These are phyloP conservation scores for Latrodectus hesperus DNA, from an alignment of 2,888 invertebrate species.

Conservation along the genomic window DNA sequence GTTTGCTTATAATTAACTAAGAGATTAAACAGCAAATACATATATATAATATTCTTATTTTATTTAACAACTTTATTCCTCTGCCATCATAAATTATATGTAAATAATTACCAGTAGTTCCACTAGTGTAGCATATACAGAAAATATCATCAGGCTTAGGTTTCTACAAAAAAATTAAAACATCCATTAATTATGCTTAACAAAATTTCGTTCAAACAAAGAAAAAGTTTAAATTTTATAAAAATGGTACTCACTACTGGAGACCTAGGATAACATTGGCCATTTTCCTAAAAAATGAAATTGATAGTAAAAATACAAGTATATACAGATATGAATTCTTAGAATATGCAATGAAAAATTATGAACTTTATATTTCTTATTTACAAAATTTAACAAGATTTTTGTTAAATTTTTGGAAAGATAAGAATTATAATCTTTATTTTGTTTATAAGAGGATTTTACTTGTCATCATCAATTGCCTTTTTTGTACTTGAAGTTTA, in stretches of 20 bases:
- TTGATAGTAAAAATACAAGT: not conserved
- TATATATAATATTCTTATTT: no score
- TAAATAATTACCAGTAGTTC: slow-evolving; percentile 49
- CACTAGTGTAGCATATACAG: slow-evolving; percentile 62
- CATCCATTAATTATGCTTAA: not conserved
- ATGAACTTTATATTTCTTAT: no score
- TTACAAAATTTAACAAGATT: no score
- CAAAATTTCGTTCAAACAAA: not conserved
- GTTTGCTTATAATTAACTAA: no score
- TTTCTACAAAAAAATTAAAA: slow-evolving; percentile 21
- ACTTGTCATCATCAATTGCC: no score
- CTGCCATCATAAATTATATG: not conserved
- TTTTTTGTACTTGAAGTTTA: no score
- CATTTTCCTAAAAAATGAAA: not conserved
- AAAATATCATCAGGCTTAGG: slow-evolving; percentile 58
- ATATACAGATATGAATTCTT: no score
- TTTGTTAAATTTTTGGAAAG: no score
- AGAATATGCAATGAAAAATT: no score
- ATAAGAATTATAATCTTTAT: no score
- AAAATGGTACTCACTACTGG: not conserved
- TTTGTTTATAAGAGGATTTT: no score
- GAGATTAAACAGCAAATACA: no score
- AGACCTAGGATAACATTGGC: not conserved
- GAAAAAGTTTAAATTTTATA: not conserved
- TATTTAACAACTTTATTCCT: not conserved